phyloP scores from a whole-genome alignment of 1,140 invertebrate species.

The Cherax destructor region DNA sequence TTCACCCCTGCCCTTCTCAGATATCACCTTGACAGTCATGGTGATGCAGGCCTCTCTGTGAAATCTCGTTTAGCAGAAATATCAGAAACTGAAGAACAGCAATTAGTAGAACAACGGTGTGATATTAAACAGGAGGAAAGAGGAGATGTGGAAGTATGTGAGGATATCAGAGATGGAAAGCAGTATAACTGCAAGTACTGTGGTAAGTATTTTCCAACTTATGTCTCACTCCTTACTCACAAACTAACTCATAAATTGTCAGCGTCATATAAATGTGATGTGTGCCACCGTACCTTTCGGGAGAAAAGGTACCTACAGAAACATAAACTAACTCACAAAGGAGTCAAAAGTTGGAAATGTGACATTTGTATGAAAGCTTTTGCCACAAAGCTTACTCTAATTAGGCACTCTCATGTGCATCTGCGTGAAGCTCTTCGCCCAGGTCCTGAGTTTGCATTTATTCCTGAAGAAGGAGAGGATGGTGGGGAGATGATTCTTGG shows the following conservation, averaged over 20 bases:
- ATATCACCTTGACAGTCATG: constrained; percentile 70
- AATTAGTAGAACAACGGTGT: constrained; percentile 10
- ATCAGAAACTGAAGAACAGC: constrained; percentile 35
- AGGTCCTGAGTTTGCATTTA: constrained; percentile 52
- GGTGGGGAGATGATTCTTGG: constrained; percentile 50
- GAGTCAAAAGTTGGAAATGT: constrained; percentile 71
- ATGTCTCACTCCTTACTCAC: constrained; percentile 73
- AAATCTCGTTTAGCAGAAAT: constrained; percentile 54
- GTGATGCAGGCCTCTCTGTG: constrained; percentile 59
- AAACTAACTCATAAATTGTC: constrained; percentile 76
- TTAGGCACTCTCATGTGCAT: constrained; percentile 70
- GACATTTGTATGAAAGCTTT: constrained; percentile 72
- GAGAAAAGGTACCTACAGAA: constrained; percentile 71
- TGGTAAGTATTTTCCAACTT: constrained; percentile 61
- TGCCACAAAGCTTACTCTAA: constrained; percentile 69
- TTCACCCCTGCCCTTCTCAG: constrained; percentile 64
- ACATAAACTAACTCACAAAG: constrained; percentile 70
- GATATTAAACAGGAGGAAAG: constrained; percentile 20
- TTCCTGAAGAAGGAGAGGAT: constrained; percentile 51
- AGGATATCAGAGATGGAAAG: constrained; percentile 8
- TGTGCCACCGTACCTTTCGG: constrained; percentile 70
- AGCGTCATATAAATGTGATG: constrained; percentile 74
- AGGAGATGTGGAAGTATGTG: not conserved
- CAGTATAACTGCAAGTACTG: constrained; percentile 66
- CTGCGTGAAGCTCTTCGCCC: constrained; percentile 66